These are phyloP conservation scores for Pheosia gnoma DNA, from an alignment of 2,888 invertebrate species.

Conservation along the genomic window DNA sequence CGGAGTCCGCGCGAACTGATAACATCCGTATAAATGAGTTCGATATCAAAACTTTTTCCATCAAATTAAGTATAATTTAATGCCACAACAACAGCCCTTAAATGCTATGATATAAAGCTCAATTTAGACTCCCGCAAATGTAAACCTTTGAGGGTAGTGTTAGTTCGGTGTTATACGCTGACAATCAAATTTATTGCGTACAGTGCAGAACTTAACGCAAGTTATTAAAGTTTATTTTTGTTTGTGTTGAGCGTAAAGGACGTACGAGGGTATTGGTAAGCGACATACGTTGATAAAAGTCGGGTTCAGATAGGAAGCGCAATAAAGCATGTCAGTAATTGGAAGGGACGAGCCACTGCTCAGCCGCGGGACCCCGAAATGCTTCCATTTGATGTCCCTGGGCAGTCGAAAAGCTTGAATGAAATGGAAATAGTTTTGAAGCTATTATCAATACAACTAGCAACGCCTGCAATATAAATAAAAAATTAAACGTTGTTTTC, in stretches of 20 bases:
- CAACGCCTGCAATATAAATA: too few species aligned
- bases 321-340: slow-evolving; percentile 80
- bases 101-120: slow-evolving; percentile 32
- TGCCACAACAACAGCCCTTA: slow-evolving; percentile 24
- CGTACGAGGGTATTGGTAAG: slow-evolving; percentile 14
- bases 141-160: slow-evolving; percentile 29
- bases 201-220: neutral
- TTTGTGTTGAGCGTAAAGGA: neutral
- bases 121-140: slow-evolving; percentile 23
- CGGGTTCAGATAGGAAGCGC: slow-evolving; percentile 61
- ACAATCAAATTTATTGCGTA: neutral
- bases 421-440: neutral
- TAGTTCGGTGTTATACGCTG: slow-evolving; percentile 22
- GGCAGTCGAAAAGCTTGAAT: slow-evolving; percentile 1
- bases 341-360: slow-evolving; percentile 64
- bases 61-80: slow-evolving; percentile 73
- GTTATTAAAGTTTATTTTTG: neutral
- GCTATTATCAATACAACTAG: too few species aligned
- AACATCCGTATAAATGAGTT: slow-evolving; percentile 72
- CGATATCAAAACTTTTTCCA: slow-evolving; percentile 75
- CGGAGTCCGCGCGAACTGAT: slow-evolving; percentile 61
- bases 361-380: slow-evolving; percentile 31
- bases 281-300: slow-evolving; percentile 76
- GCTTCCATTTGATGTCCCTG: slow-evolving; percentile 30
- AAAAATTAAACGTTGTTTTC: too few species aligned